These are phyloP conservation scores for Homarus americanus DNA, from an alignment of 1,140 invertebrate species.

Conservation along the genomic window DNA sequence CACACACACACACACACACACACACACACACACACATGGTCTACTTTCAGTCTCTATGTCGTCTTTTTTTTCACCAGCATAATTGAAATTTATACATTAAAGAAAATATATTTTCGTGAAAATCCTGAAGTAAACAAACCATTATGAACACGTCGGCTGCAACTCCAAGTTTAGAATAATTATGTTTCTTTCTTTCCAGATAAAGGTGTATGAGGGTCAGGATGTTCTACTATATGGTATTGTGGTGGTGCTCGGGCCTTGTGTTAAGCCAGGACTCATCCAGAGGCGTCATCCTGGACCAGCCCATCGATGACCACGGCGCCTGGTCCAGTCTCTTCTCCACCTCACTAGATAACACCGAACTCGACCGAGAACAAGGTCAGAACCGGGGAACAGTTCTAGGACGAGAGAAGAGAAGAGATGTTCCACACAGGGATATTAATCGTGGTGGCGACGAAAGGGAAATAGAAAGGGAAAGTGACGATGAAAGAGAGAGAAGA, in stretches of 20 bases:
- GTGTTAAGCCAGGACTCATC: not conserved
- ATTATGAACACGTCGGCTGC: too few relatives aligned
- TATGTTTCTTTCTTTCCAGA: not conserved
- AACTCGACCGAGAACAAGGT: not conserved
- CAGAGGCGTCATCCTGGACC: not conserved
- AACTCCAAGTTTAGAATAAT: too few relatives aligned
- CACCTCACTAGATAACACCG: not conserved
- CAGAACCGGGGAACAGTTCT: not conserved
- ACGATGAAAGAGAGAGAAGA: not conserved
- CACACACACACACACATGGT: too few relatives aligned
- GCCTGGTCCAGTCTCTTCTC: not conserved
- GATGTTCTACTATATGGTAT: not conserved
- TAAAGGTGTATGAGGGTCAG: not conserved
- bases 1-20: too few relatives aligned
- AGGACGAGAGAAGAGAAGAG: not conserved
- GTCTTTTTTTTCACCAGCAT: too few relatives aligned
- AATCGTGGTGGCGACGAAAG: not conserved
- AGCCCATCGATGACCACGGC: slow-evolving; percentile 11
- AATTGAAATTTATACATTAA: too few relatives aligned
- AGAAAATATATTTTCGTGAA: too few relatives aligned
- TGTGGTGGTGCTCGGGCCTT: not conserved
- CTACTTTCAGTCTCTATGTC: too few relatives aligned
- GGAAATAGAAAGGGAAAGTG: slow-evolving; percentile 14
- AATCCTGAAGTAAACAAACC: too few relatives aligned
- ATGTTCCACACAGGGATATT: not conserved